Conservation (phyloP, 2,113 vertebrate genomes). For the Hydrochoerus hydrochaeris region DNA sequence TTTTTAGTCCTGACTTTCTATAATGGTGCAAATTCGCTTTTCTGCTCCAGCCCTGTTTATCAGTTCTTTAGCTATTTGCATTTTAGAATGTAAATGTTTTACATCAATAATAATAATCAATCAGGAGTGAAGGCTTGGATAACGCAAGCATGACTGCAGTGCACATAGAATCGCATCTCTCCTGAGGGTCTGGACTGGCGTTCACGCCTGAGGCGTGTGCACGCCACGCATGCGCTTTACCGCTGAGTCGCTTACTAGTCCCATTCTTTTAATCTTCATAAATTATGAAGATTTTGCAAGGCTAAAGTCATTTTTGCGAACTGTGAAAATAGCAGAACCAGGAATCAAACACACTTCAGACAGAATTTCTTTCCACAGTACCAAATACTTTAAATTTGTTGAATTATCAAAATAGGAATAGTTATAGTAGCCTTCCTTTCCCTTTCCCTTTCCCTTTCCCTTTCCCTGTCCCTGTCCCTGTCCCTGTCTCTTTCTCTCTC, state of each 20-base stretch:
- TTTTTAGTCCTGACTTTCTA: not conserved
- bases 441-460: too few species aligned
- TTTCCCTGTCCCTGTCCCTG: too few species aligned
- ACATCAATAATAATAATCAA: not conserved
- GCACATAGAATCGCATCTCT: not conserved
- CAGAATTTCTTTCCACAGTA: not conserved
- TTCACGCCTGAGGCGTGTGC: not conserved
- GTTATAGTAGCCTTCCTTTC: not conserved
- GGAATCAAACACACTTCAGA: not conserved
- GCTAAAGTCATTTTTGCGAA: not conserved
- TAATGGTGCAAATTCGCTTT: not conserved
- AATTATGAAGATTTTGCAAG: not conserved
- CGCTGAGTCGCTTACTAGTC: not conserved
- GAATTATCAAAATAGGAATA: conserved; percentile 22
- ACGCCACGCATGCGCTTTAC: too few species aligned
- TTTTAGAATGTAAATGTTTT: not conserved
- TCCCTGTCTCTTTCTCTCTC: too few species aligned
- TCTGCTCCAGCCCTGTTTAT: not conserved
- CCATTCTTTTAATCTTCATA: not conserved
- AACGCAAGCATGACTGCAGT: not conserved
- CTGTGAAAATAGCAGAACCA: not conserved
- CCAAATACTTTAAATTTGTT: not conserved
- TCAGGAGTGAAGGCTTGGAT: not conserved
- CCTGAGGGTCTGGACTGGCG: too few species aligned
- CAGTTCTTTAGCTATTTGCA: not conserved